phyloP scores from a whole-genome alignment of 2,888 invertebrate species.

The Macropis europaea region DNA sequence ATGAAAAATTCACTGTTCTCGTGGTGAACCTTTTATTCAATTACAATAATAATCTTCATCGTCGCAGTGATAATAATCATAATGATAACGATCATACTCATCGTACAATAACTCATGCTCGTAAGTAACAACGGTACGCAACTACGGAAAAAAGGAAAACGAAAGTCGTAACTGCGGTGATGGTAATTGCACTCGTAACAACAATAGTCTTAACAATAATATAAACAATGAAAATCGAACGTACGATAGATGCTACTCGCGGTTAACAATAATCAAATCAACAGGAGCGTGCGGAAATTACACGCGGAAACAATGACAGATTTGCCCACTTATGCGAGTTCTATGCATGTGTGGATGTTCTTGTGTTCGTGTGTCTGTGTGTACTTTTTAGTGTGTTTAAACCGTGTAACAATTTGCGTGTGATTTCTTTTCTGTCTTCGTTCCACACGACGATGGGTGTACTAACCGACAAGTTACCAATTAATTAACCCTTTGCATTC shows the following conservation, averaged over 20 bases:
- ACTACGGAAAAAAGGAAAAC: no score
- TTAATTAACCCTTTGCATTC: no score
- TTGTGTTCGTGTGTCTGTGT: background rate
- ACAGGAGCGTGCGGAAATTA: conserved; percentile 25
- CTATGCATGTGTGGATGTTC: conserved; percentile 14
- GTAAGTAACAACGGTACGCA: conserved; percentile 16
- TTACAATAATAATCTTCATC: conserved; percentile 69
- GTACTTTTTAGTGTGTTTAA: background rate
- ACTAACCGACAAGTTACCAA: conserved; percentile 28
- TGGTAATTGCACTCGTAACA: conserved; percentile 4
- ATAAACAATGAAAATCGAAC: conserved; percentile 34
- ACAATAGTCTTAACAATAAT: conserved; percentile 32
- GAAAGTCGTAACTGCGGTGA: conserved; percentile 6
- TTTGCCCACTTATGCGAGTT: conserved; percentile 11
- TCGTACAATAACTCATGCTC: conserved; percentile 13
- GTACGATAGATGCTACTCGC: conserved; percentile 37
- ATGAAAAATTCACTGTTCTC: conserved; percentile 15
- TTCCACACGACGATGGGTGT: conserved; percentile 31
- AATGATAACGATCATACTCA: conserved; percentile 24
- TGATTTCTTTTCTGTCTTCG: conserved; percentile 17
- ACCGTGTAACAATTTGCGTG: conserved; percentile 25
- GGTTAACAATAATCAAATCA: conserved; percentile 33
- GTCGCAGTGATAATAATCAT: conserved; percentile 66
- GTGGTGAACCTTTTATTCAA: conserved; percentile 74
- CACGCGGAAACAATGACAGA: conserved; percentile 22